Evolutionary conservation across 2,888 invertebrate species (phyloP), one percentile per base, ranked within the genome.

Genomic region (Drosophila kuntzei): DNA sequence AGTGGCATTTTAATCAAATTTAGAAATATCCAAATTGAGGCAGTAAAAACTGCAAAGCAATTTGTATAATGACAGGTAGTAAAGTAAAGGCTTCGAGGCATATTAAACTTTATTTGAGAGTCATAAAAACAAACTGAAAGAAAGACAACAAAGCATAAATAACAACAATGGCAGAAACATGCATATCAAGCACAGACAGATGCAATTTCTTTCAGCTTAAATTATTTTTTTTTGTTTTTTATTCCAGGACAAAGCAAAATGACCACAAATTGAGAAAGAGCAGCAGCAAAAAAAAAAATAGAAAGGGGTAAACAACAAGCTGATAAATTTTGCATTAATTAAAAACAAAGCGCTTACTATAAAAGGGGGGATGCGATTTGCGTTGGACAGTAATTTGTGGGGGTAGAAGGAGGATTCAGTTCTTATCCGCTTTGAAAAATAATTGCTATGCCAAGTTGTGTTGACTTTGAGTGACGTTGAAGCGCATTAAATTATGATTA

Each of bases 401-500:
- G 5, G 14, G 11, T n/a, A 8, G 7, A 11, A 18, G n/a, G 8
- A 46, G 60, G 43, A 43, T 14, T 41, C 39, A 41, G 43, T 62
- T 46, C 16, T 70, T 62, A 68, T 62, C 12, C 65, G 60, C 57
- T 55, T 51, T 64, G 71, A 12, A 67, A 79, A 73, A 80, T 79
- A 66, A 74, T 71, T 80, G 69, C 46, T 51, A 61, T 68, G 73
- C 58, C 67, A 79, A 79, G 62, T 75, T 66, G 49, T 44, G 47
- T 68, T 88, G 84, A 80, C 87, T 83, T 85, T 87, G 85, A 85
- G 72, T 80, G 89, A 85, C 87, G 80, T 71, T 76, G 76, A 72
- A 76, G 62, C 67, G 64, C 74, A 72, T 76, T 72, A 79, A 87
- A 79, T 79, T 71, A 88, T 86, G 78, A 86, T 82, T 86, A 78